Evolutionary conservation across 2,888 invertebrate genomes (phyloP), one percentile per base, ranked within the genome.

Genomic region (Limnephilus lunatus): DNA sequence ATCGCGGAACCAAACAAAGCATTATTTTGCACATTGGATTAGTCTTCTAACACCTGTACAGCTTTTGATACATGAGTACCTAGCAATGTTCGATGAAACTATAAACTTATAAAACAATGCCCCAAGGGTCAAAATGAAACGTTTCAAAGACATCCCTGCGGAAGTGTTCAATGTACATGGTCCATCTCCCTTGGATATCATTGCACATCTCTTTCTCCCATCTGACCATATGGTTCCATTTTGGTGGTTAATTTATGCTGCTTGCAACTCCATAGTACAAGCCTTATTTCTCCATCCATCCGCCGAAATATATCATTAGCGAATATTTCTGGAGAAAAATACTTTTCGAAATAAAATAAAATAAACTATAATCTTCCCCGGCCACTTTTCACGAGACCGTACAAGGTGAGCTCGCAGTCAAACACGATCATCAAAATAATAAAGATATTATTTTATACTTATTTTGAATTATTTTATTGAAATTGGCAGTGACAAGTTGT

Each of bases 301-400:
- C 83, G 30, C n/a, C 86, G 86, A 86, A 86, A 86, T 86, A 48
- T 86, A 44, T 44, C 44, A 86, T 86, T 86, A 86, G 30, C n/a
- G 44, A 86, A 86, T 86, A 48, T 86, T 86, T 39, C 32, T 35
- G 83, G 11, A 32, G 9, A 83, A 83, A 83, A 35, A 83, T 39
- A 44, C 44, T 48, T 86, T 32, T 85, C 44, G 7, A n/a, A 39
- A 39, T 30, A 86, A 86, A 44, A 39, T 44, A n/a, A 86, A 39
- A 44, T 44, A 85, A 85, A 35, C 35, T n/a, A 30, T 85, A 32
- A 39, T 86, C 19, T 86, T 44, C n/a, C 39, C 30, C 12, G 19
- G n/a, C 15, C 35, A 25, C 86, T 68, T 68, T 68, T 68, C 68
- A 68, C 25, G 14, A 30, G 68, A 25, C 68, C 30, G 14, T 30